phyloP scores from a whole-genome alignment of 2,113 vertebrate genomes.

The Xenopus borealis region DNA sequence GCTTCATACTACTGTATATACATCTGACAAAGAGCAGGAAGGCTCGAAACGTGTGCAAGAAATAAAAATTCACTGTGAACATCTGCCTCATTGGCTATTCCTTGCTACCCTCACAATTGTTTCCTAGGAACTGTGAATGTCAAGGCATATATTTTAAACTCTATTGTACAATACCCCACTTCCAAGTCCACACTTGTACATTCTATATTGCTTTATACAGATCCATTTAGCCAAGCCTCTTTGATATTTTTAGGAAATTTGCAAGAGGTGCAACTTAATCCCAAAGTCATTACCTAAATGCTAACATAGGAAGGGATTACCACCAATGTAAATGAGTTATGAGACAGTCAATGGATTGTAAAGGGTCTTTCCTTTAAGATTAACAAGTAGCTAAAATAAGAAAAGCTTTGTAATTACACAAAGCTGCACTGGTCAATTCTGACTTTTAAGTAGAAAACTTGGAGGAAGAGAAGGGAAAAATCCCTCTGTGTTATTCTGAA shows the following conservation, averaged over 20 bases:
- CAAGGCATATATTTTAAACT: slow-evolving; percentile 49
- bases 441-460: slow-evolving; percentile 73
- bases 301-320: slow-evolving; percentile 71
- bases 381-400: slow-evolving; percentile 81
- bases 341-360: slow-evolving; percentile 70
- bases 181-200: slow-evolving; percentile 38
- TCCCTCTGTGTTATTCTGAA: slow-evolving; percentile 63
- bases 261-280: slow-evolving; percentile 74
- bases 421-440: slow-evolving; percentile 80
- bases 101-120: too few species aligned
- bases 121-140: slow-evolving; percentile 41
- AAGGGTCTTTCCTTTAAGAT: slow-evolving; percentile 67
- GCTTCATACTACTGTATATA: too few species aligned
- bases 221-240: slow-evolving; percentile 54
- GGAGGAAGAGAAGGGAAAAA: slow-evolving; percentile 55
- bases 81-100: too few species aligned
- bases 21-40: too few species aligned
- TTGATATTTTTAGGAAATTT: slow-evolving; percentile 65
- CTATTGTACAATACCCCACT: slow-evolving; percentile 51
- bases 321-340: slow-evolving; percentile 81
- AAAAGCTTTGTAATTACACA: slow-evolving; percentile 87
- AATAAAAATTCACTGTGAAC: too few species aligned
- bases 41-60: too few species aligned
- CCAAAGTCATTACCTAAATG: slow-evolving; percentile 73
- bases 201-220: slow-evolving; percentile 51